Conservation (phyloP, 2,888 invertebrate genomes). For the Euspilapteryx auroguttella region DNA sequence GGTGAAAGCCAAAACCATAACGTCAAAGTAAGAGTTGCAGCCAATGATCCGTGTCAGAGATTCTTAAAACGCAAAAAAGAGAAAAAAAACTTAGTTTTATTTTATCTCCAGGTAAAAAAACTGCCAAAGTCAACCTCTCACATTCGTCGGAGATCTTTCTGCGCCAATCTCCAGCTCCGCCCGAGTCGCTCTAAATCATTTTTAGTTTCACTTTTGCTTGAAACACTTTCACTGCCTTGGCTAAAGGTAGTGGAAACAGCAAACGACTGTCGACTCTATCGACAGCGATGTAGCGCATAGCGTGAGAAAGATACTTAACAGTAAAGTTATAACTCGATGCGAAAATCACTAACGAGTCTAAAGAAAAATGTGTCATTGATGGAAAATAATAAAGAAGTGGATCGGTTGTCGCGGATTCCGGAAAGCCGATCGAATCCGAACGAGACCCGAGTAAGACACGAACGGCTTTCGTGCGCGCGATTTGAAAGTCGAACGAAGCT, state of each 20-base stretch:
- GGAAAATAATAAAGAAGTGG: constrained; percentile 12
- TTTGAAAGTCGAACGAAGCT: constrained; percentile 39
- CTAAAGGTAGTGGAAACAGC: too few relatives aligned
- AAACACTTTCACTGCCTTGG: constrained; percentile 54
- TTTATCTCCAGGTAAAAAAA: too few relatives aligned
- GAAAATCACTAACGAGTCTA: background rate
- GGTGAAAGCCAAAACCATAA: too few relatives aligned
- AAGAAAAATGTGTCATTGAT: background rate
- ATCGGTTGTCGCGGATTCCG: constrained; percentile 7
- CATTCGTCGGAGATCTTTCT: constrained; percentile 32
- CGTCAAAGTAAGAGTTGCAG: too few relatives aligned
- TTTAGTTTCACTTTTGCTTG: constrained; percentile 51
- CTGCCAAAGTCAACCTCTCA: constrained; percentile 20
- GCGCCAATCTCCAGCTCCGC: constrained; percentile 29
- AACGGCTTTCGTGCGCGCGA: constrained; percentile 23
- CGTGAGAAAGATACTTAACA: too few relatives aligned
- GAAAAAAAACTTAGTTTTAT: too few relatives aligned
- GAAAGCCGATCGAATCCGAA: constrained; percentile 20
- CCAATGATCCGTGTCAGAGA: too few relatives aligned
- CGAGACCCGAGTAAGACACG: constrained; percentile 11
- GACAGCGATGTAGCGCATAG: constrained; percentile 3
- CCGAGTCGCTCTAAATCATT: constrained; percentile 35
- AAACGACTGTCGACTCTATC: constrained; percentile 19
- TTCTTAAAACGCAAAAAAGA: too few relatives aligned
- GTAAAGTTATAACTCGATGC: background rate